These are phyloP conservation scores for Colinus virginianus DNA, from an alignment of 2,113 vertebrate species.

Conservation along the genomic window DNA sequence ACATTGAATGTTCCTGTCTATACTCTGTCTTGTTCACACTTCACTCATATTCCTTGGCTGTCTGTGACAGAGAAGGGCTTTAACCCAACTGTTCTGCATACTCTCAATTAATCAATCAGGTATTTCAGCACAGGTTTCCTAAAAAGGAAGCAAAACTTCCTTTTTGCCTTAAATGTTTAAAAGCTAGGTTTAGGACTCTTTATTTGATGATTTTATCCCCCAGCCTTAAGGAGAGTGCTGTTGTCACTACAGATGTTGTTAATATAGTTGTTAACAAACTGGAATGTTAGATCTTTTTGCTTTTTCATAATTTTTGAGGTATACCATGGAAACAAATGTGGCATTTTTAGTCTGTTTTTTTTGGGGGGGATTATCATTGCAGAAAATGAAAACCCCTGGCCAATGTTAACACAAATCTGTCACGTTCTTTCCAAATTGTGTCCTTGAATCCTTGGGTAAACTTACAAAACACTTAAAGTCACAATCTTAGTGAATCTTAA, in stretches of 20 bases:
- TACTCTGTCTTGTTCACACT: neutral
- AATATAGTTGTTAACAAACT: neutral
- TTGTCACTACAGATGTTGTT: neutral
- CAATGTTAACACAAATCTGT: neutral
- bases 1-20: neutral
- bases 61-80: neutral
- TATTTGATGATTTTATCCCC: neutral
- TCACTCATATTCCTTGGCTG: neutral
- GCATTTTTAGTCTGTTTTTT: neutral
- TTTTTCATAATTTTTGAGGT: neutral
- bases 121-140: neutral
- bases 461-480: neutral
- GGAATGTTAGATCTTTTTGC: neutral
- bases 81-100: neutral
- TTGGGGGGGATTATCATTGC: rapidly evolving
- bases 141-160: neutral
- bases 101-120: neutral
- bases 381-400: neutral
- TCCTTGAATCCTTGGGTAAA: neutral
- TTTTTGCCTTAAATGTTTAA: neutral
- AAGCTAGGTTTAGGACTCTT: neutral
- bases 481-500: neutral
- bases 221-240: neutral
- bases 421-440: neutral
- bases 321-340: neutral